These are phyloP conservation scores for Abramis brama DNA, from an alignment of 2,113 vertebrate species.

Conservation along the genomic window DNA sequence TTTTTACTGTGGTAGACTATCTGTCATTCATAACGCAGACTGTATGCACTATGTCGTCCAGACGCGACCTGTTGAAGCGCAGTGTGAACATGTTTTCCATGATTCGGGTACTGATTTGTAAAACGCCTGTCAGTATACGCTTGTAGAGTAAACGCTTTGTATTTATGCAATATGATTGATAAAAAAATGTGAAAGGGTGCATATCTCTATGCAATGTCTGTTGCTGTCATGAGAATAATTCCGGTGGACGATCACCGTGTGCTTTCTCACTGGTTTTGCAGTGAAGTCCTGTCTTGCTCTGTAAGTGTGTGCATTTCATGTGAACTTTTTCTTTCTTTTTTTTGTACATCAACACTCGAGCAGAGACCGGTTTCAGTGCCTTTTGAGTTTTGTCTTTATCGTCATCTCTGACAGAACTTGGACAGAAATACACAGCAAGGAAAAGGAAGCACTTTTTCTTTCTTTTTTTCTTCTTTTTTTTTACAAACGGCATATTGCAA, in stretches of 20 bases:
- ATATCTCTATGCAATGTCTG: slow-evolving; percentile 68
- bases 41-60: slow-evolving; percentile 68
- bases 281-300: slow-evolving; percentile 54
- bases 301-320: slow-evolving; percentile 37
- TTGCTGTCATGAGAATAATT: slow-evolving; percentile 58
- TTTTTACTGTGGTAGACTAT: slow-evolving; percentile 61
- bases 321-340: slow-evolving; percentile 39
- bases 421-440: slow-evolving; percentile 57
- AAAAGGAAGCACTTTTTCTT: slow-evolving; percentile 69
- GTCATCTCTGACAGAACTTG: slow-evolving; percentile 59
- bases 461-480: neutral
- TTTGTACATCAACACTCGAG: slow-evolving; percentile 41
- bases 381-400: slow-evolving; percentile 62
- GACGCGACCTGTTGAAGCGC: slow-evolving; percentile 62
- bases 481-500: slow-evolving; percentile 61
- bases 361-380: slow-evolving; percentile 52
- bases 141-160: slow-evolving; percentile 57
- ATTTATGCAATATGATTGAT: slow-evolving; percentile 63
- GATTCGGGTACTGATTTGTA: slow-evolving; percentile 65
- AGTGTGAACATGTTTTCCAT: slow-evolving; percentile 53
- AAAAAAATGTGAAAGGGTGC: slow-evolving; percentile 70
- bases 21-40: slow-evolving; percentile 60
- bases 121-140: slow-evolving; percentile 47
- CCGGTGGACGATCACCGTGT: slow-evolving; percentile 61
- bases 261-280: slow-evolving; percentile 57